These are phyloP conservation scores for Coracias cyanogaster DNA, from an alignment of 2,797 vertebrate genomes.

Conservation along the genomic window DNA sequence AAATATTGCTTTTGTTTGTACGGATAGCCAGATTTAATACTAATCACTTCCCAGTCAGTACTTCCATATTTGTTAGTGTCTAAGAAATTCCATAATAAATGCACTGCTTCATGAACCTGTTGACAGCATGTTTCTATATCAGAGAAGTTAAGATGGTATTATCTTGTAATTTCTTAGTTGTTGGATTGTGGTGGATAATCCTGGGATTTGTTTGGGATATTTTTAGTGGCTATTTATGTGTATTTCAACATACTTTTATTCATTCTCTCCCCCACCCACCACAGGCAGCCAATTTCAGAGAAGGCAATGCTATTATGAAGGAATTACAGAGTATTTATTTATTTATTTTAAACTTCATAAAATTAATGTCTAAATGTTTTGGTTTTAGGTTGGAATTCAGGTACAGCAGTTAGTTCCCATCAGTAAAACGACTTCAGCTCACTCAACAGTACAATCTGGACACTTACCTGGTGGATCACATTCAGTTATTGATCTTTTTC, in stretches of 20 bases:
- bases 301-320: not conserved
- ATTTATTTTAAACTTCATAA: not conserved
- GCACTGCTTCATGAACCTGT: not conserved
- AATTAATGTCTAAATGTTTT: conserved; percentile 1
- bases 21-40: not conserved
- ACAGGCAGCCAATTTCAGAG: not conserved
- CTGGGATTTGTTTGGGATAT: not conserved
- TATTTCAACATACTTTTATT: not conserved
- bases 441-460: conserved; percentile 59
- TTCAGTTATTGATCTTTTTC: conserved; percentile 90
- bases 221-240: not conserved
- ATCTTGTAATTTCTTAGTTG: not conserved
- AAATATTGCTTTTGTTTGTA: not conserved
- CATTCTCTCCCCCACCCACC: not conserved
- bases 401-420: conserved; percentile 89
- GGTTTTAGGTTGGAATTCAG: conserved; percentile 89
- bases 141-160: not conserved
- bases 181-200: not conserved
- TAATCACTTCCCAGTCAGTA: not conserved
- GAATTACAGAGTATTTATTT: not conserved
- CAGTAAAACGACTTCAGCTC: conserved; percentile 63
- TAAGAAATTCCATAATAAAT: not conserved
- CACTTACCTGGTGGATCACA: conserved; percentile 75
- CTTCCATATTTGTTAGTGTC: not conserved
- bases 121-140: not conserved